Base-by-base conservation (phyloP, 2,113 vertebrate genomes). In the Mesocricetus auratus region DNA sequence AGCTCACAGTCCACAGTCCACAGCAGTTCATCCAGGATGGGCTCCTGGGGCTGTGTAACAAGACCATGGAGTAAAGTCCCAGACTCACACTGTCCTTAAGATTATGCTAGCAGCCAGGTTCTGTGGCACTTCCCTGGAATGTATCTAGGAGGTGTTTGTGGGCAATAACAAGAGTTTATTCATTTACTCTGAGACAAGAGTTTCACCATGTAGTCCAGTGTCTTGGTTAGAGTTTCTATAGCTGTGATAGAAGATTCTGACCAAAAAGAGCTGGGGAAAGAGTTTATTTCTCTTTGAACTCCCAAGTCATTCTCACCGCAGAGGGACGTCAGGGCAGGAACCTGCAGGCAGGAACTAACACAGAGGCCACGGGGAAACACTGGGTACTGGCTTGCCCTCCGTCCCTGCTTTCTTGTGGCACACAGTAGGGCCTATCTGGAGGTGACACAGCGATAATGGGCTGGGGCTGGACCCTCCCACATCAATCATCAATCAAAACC, bases 11-110 rank as follows among this genome's bases (percentile, higher is more conserved):
- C 24, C 29, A 75, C 17, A 12, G 68, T 12, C 24, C 29, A 77
- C 13, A 12, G 68, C 47, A 7, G 3, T 11, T 7, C 1, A 7
- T 31, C 68, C 47, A 4, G 36, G 29, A 17, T 0, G 16, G 7
- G 7, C 15, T 39, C 50, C 60, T 7, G 22, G 7, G 22, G 21
- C 60, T 0, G 0, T 31, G 15, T 9, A 16, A 60, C 45, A 73
- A 42, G 4, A 11, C 64, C 19, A 36, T 17, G n/a, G 19, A 16
- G 19, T 7, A 3, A 60, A 24, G 12, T 17, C 39, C 60, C 26
- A 13, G 29, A n/a, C 60, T 42, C 13, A 22, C 11, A 7, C 17
- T 3, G 71, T n/a, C 60, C 58, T 45, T 50, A 68, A 62, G 15
- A 22, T n/a, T 11, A 3, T 5, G 3, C 47, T 9, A 39, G 42